Base-by-base conservation (phyloP, 2,888 invertebrate genomes). In the Agapetus fuscipes region DNA sequence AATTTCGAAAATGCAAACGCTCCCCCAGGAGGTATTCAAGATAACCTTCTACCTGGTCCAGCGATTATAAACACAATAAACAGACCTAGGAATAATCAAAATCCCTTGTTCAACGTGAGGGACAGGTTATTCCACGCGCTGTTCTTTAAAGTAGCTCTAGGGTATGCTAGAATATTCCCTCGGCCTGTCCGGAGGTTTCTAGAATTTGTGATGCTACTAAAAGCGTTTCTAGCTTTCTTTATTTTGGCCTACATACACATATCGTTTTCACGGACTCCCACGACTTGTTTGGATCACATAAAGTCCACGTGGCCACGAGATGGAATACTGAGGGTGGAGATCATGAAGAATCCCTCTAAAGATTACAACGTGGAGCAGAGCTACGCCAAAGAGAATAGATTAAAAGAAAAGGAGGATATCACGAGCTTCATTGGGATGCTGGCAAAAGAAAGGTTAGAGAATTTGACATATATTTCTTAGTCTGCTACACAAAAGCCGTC, bases 221-320 rank as follows among this genome's bases (percentile, higher is more conserved):
- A 86, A 73, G 85, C 85, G 40, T 59, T 68, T 32, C 54, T 80
- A 37, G 88, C 93, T 37, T 85, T 98, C 62, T 86, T 88, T 56
- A 83, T 93, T 34, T 72, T 97, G 53, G 83, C 88, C 32, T 97
- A 97, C 60, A 91, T 98, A 56, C 98, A 98, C 58, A 78, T 90
- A 58, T 85, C 87, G 46, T 95, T 96, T 63, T 89, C 93, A 30
- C 79, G 88, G 55, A 80, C 89, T 45, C 94, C 96, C 5, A 87
- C 90, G 37, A 90, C 90, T 52, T 98, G 98, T 60, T 71, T 98
- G 51, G 82, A 89, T 57, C 82, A 88, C 59, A 79, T 94, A 20
- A 79, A 83, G 56, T 77, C 83, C 49, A 78, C 83, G 9, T 98
- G 97, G 97, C 96, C 97, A 0, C 71, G 90, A 45, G 89, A 94